Conservation (phyloP, 1,140 invertebrate species). For the Sitophilus oryzae region DNA sequence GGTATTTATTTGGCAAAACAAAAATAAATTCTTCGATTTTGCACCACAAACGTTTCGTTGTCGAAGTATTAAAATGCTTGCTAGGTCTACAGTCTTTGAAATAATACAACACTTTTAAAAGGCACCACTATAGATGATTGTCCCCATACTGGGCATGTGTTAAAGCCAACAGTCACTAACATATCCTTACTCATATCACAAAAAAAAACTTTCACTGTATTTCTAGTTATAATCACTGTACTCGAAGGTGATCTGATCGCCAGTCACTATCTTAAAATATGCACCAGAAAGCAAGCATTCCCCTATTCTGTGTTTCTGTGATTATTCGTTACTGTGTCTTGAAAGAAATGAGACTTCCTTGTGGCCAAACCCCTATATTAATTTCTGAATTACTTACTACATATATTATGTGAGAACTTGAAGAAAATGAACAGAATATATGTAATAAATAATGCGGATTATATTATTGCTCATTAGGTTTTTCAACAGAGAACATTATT, state of each 20-base stretch:
- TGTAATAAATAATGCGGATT: no score
- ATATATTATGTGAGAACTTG: no score
- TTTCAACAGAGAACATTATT: neutral
- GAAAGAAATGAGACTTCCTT: conserved; percentile 4
- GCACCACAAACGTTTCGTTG: no score
- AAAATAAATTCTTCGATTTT: conserved; percentile 4
- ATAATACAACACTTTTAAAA: no score
- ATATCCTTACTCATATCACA: neutral
- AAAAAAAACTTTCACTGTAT: neutral
- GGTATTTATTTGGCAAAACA: conserved; percentile 5
- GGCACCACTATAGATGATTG: no score
- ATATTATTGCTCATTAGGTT: conserved; percentile 12
- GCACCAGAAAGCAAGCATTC: conserved; percentile 4
- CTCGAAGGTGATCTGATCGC: neutral
- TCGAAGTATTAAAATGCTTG: neutral
- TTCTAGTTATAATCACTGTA: neutral
- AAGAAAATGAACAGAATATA: no score
- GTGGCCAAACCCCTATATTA: conserved; percentile 10
- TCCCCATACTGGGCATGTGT: no score
- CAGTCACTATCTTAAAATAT: neutral
- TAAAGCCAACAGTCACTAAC: neutral
- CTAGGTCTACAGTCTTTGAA: no score
- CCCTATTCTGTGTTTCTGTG: conserved; percentile 14
- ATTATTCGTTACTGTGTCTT: neutral
- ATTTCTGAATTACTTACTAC: no score